These are phyloP conservation scores for Mesorhabditis belari DNA, from an alignment of 2,888 invertebrate genomes.

Conservation along the genomic window DNA sequence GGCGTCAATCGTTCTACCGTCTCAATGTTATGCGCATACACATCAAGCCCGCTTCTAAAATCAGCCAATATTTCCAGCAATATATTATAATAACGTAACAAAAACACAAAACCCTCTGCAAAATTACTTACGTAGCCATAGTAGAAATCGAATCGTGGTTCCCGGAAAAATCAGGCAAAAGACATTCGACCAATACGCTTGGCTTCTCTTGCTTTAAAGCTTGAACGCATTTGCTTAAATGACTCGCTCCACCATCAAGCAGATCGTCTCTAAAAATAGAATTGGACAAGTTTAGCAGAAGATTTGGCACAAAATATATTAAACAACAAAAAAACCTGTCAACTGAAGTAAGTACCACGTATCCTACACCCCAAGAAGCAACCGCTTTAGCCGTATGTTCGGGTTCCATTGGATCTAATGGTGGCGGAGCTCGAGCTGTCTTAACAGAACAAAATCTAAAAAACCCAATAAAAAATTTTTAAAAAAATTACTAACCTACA, in stretches of 20 bases:
- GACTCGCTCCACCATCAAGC: slow-evolving; percentile 83
- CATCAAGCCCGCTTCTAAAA: slow-evolving; percentile 74
- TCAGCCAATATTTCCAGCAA: too few species aligned
- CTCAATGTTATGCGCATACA: slow-evolving; percentile 96
- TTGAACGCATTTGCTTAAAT: slow-evolving; percentile 82
- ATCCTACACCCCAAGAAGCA: slow-evolving; percentile 87
- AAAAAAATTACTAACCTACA: slow-evolving; percentile 59
- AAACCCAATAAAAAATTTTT: neutral
- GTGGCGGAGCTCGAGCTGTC: slow-evolving; percentile 80
- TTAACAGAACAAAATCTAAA: slow-evolving; percentile 91
- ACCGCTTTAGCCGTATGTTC: slow-evolving; percentile 84
- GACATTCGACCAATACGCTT: slow-evolving; percentile 83
- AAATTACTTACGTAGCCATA: neutral
- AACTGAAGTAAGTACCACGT: slow-evolving; percentile 93
- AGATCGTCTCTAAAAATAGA: slow-evolving; percentile 68
- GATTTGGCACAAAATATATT: neutral
- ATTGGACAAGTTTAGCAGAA: neutral
- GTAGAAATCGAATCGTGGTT: neutral
- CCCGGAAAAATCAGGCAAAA: slow-evolving; percentile 92
- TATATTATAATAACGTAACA: neutral
- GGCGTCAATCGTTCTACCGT: slow-evolving; percentile 63
- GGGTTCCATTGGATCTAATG: slow-evolving; percentile 82
- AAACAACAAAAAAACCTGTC: slow-evolving; percentile 63
- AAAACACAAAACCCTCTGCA: neutral
- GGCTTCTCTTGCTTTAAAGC: slow-evolving; percentile 75